Evolutionary conservation across 2,888 invertebrate species (phyloP).

Genomic region (Dynastes hyllus): DNA sequence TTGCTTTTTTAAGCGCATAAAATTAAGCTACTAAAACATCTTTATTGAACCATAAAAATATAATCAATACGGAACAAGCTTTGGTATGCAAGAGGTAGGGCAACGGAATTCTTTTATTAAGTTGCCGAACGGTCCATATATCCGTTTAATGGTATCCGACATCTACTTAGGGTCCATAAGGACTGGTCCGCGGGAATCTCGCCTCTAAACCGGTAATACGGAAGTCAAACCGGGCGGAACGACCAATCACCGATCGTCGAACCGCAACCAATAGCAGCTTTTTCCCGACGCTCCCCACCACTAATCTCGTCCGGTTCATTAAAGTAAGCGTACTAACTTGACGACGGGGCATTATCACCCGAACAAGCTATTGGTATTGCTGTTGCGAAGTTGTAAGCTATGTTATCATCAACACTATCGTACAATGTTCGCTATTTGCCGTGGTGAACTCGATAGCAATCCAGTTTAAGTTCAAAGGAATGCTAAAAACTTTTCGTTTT

Average conservation of each 20-base stretch:
- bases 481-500: too few relatives aligned
- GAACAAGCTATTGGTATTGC: constrained; percentile 1
- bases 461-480: too few relatives aligned
- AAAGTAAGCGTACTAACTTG: constrained; percentile 49
- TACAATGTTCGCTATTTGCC: too few relatives aligned
- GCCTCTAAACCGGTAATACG: constrained; percentile 56
- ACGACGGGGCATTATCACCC: constrained; percentile 24
- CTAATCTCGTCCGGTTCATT: constrained; percentile 51
- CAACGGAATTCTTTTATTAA: constrained; percentile 61
- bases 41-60: constrained; percentile 67
- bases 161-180: constrained; percentile 69
- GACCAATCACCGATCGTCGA: constrained; percentile 67
- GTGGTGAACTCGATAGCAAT: too few relatives aligned
- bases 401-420: not conserved
- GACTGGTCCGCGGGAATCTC: constrained; percentile 61
- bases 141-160: constrained; percentile 68
- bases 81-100: constrained; percentile 15
- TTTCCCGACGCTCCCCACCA: constrained; percentile 57
- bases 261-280: constrained; percentile 66
- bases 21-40: constrained; percentile 65
- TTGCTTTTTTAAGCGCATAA: constrained; percentile 55
- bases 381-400: not conserved
- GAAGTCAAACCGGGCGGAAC: constrained; percentile 60
- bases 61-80: constrained; percentile 68
- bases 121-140: constrained; percentile 65